Conservation (phyloP, 2,113 vertebrate species). For the Hypocryptadius cinnamomeus region DNA sequence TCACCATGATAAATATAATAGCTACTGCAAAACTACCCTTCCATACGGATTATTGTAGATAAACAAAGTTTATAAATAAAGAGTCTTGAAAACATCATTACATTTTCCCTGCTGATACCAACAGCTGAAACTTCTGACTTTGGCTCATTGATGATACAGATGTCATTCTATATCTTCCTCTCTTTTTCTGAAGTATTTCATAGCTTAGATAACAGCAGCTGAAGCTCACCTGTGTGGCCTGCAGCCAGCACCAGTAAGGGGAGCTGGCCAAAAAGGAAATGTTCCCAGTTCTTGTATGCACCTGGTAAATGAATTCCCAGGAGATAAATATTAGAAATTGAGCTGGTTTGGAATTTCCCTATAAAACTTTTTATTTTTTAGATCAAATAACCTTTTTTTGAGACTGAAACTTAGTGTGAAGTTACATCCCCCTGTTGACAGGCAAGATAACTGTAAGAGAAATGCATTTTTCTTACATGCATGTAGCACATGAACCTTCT, state of each 20-base stretch:
- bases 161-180: neutral
- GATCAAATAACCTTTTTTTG: neutral
- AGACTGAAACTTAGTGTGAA: neutral
- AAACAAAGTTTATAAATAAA: neutral
- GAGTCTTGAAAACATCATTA: neutral
- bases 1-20: neutral
- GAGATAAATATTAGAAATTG: neutral
- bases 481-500: neutral
- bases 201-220: slow-evolving; percentile 13
- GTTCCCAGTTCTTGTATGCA: neutral
- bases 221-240: slow-evolving; percentile 21
- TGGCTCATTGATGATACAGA: neutral
- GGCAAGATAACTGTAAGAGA: neutral
- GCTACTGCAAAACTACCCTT: neutral
- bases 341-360: neutral
- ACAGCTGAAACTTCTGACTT: neutral
- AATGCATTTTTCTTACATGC: neutral
- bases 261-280: slow-evolving; percentile 31
- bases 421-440: neutral
- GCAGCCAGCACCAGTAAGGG: neutral
- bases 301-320: neutral
- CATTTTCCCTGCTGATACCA: neutral
- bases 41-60: neutral
- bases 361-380: neutral
- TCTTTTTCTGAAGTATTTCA: neutral